Conservation (phyloP, 2,888 invertebrate species). For the Drosophila anomelani region DNA sequence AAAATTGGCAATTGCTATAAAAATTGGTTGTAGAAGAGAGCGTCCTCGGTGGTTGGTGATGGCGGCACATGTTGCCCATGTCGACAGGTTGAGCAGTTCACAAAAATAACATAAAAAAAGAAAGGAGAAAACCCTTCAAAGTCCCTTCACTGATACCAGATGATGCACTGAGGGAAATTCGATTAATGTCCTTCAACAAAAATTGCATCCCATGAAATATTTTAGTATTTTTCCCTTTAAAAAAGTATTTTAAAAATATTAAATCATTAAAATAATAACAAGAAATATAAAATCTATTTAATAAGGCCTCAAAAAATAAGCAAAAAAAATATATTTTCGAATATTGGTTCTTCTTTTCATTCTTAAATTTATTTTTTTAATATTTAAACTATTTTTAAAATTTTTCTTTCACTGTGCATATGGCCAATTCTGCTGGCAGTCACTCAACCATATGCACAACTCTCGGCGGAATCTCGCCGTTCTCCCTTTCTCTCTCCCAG, state of each 20-base stretch:
- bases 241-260: background rate
- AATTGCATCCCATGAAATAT: too few species aligned
- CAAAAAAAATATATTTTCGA: background rate
- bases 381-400: too few species aligned
- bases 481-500: background rate
- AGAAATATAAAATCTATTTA: background rate
- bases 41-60: background rate
- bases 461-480: constrained; percentile 58
- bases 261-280: background rate
- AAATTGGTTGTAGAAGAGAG: constrained; percentile 70
- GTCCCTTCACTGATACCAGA: background rate
- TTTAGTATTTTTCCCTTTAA: too few species aligned
- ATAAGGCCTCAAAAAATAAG: background rate
- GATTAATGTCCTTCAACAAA: too few species aligned
- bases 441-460: constrained; percentile 74
- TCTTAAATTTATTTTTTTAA: too few species aligned
- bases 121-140: background rate
- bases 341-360: background rate
- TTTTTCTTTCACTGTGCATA: background rate
- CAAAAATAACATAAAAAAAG: constrained; percentile 13
- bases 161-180: background rate
- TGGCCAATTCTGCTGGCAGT: constrained; percentile 42
- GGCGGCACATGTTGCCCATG: constrained; percentile 68
- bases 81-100: constrained; percentile 40
- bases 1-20: constrained; percentile 75